phyloP scores from a whole-genome alignment of 1,140 invertebrate genomes.

The Octopus sinensis region DNA sequence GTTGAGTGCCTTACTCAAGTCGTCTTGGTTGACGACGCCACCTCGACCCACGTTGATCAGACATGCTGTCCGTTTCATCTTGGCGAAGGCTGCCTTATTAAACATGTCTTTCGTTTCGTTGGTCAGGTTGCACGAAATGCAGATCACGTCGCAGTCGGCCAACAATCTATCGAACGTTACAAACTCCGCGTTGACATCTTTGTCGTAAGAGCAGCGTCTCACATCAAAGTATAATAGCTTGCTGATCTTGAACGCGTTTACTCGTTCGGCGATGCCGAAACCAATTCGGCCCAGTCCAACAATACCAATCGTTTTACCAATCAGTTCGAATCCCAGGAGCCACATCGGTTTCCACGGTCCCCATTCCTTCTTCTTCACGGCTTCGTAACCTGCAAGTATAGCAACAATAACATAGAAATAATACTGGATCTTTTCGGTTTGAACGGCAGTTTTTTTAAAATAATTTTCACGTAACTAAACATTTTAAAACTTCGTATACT shows the following conservation, averaged over 20 bases:
- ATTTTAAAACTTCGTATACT: too few relatives aligned
- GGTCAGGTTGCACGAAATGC: slow-evolving; percentile 51
- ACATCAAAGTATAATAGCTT: slow-evolving; percentile 72
- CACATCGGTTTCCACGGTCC: slow-evolving; percentile 78
- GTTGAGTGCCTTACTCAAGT: slow-evolving; percentile 65
- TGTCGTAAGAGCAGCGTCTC: slow-evolving; percentile 61
- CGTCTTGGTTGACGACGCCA: slow-evolving; percentile 33
- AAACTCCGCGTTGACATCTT: slow-evolving; percentile 67
- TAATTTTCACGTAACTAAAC: too few relatives aligned
- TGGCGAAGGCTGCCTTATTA: slow-evolving; percentile 37
- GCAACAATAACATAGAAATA: neutral
- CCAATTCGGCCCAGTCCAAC: slow-evolving; percentile 77
- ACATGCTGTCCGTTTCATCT: slow-evolving; percentile 52
- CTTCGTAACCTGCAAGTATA: slow-evolving; percentile 40
- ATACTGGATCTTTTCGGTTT: neutral
- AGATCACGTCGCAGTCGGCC: slow-evolving; percentile 48
- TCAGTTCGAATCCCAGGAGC: slow-evolving; percentile 81
- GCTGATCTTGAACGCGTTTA: slow-evolving; percentile 69
- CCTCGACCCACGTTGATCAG: slow-evolving; percentile 42
- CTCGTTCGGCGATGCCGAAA: slow-evolving; percentile 65
- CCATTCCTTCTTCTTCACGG: slow-evolving; percentile 46
- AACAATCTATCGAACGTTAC: slow-evolving; percentile 60
- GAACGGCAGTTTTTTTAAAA: too few relatives aligned
- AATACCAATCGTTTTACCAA: slow-evolving; percentile 77
- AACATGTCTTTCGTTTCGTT: slow-evolving; percentile 36